A percentile compares a stretch with the other conserved stretches of the same genome.
Conservation (phyloP, 53 echinoderm and acorn worm genomes). For the Hippasteria phrygiana region DNA sequence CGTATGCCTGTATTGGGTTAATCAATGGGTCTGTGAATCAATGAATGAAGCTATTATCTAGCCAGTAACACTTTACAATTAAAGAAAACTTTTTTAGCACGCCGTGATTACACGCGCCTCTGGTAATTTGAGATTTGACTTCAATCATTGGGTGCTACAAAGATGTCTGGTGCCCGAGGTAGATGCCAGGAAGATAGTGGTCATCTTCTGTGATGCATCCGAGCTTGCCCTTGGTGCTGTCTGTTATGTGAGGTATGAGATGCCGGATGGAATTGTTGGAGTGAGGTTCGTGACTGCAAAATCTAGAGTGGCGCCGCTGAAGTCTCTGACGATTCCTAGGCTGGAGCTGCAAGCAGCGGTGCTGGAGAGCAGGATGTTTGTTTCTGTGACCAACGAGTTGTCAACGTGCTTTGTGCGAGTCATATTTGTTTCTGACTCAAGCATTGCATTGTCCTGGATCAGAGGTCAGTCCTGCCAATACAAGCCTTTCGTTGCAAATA, state of each 20-base stretch:
- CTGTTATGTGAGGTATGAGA: slow-evolving; percentile 61
- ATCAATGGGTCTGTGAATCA: too few relatives aligned
- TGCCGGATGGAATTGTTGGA: slow-evolving; percentile 15
- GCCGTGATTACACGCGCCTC: too few relatives aligned
- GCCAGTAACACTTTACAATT: too few relatives aligned
- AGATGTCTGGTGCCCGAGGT: too few relatives aligned
- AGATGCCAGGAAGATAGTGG: too few relatives aligned
- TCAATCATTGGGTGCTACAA: too few relatives aligned
- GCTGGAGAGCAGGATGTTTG: slow-evolving; percentile 40
- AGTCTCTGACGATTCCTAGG: slow-evolving; percentile 51
- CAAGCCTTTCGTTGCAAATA: slow-evolving; percentile 68
- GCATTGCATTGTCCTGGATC: slow-evolving; percentile 73
- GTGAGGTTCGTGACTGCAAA: slow-evolving; percentile 55
- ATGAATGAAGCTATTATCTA: too few relatives aligned
- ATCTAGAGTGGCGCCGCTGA: slow-evolving; percentile 71
- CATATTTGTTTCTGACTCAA: slow-evolving; percentile 52
- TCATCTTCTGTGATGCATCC: slow-evolving; percentile 76
- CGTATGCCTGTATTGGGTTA: too few relatives aligned
- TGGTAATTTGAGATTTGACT: too few relatives aligned
- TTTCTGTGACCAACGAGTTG: not conserved
- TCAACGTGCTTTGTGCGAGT: not conserved
- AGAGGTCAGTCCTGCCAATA: slow-evolving; percentile 47
- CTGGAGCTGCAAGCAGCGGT: slow-evolving; percentile 74
- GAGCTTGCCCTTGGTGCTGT: slow-evolving; percentile 66
- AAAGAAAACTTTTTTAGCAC: too few relatives aligned